A percentile compares a stretch with the other conserved stretches of the same genome.
phyloP scores from a whole-genome alignment of 2,113 vertebrate species.

The Crotalus tigris region DNA sequence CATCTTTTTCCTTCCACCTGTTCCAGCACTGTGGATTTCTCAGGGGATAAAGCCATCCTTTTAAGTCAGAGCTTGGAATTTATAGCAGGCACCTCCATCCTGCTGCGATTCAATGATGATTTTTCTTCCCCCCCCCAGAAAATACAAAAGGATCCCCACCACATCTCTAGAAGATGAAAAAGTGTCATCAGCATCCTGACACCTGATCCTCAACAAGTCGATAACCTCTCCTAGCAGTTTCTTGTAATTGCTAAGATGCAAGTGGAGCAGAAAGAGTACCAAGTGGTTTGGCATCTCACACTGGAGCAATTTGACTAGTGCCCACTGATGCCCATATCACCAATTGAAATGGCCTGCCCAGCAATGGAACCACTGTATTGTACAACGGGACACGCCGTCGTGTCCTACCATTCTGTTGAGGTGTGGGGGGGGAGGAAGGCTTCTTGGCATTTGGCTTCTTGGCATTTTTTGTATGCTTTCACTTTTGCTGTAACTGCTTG shows the following conservation, averaged over 20 bases:
- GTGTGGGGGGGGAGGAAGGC: no score
- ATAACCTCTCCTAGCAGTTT: background rate
- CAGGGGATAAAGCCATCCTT: no score
- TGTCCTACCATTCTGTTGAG: no score
- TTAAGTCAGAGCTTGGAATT: no score
- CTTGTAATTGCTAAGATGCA: background rate
- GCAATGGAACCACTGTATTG: no score
- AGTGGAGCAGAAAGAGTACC: background rate
- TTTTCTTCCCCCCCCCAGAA: no score
- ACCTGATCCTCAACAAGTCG: background rate
- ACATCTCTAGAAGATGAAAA: background rate
- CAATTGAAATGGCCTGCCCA: background rate
- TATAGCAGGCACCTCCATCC: no score
- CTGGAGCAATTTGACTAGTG: background rate
- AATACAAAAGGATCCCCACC: background rate
- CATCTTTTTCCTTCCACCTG: background rate
- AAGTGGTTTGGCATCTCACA: background rate
- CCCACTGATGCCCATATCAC: background rate
- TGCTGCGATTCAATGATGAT: no score
- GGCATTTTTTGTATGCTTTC: no score
- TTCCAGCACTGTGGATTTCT: background rate
- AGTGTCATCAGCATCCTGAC: background rate
- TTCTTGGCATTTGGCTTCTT: no score
- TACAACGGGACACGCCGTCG: no score
- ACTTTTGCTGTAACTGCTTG: no score